These are phyloP conservation scores for Amphiura filiformis DNA, from an alignment of 35 echinoderm and acorn worm species.

Conservation along the genomic window DNA sequence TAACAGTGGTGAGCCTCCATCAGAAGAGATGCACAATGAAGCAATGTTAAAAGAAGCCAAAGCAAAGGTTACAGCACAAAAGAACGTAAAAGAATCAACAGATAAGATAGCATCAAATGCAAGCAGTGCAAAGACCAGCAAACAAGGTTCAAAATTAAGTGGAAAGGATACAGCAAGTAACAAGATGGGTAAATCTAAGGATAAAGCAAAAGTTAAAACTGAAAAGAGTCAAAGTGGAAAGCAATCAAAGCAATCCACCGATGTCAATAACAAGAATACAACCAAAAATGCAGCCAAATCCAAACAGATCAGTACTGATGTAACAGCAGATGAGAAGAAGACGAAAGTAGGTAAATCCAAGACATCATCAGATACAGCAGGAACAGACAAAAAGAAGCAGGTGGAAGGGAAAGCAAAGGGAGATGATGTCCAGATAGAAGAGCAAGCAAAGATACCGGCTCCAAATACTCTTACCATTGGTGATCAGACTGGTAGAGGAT, in stretches of 20 bases:
- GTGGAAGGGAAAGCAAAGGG: background rate
- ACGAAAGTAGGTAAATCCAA: background rate
- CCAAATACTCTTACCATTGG: background rate
- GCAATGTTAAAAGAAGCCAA: background rate
- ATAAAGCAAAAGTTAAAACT: background rate
- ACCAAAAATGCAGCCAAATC: background rate
- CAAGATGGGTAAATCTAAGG: background rate
- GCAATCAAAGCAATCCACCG: background rate
- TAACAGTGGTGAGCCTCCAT: slow-evolving; percentile 35
- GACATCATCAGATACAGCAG: background rate
- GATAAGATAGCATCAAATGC: background rate
- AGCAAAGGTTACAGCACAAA: background rate
- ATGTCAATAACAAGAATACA: background rate
- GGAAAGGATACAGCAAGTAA: background rate
- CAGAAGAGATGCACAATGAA: background rate
- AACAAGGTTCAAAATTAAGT: background rate
- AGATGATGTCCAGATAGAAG: background rate
- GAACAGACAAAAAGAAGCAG: background rate
- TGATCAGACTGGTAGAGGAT: too few relatives aligned
- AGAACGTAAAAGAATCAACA: background rate
- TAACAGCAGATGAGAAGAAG: background rate
- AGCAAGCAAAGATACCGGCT: background rate
- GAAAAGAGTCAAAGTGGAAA: background rate
- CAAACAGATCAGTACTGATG: background rate
- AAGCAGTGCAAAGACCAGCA: background rate